phyloP scores from a whole-genome alignment of 2,113 vertebrate genomes.

The Trachemys scripta region DNA sequence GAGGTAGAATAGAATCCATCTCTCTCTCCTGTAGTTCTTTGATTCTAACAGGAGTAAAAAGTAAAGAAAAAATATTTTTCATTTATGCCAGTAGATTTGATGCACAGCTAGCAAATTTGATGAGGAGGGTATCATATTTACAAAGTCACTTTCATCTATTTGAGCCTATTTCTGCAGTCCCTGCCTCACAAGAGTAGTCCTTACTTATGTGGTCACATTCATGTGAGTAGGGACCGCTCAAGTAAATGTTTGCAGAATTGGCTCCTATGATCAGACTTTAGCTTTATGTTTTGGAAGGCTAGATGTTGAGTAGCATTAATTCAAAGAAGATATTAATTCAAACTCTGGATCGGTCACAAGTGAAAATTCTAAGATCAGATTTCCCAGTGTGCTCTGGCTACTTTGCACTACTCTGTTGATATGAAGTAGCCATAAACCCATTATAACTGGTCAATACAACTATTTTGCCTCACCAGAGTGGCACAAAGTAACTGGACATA shows the following conservation, averaged over 20 bases:
- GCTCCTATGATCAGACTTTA: rapidly evolving
- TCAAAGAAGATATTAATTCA: neutral
- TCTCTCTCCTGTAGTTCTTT: slow-evolving; percentile 20
- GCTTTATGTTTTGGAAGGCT: neutral
- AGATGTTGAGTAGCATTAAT: neutral
- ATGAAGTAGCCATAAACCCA: neutral
- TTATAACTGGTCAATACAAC: neutral
- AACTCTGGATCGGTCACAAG: neutral
- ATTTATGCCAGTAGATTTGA: neutral
- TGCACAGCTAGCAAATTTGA: neutral
- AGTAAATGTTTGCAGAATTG: rapidly evolving
- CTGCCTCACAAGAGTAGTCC: neutral
- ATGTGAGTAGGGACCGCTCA: neutral
- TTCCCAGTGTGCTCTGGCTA: neutral
- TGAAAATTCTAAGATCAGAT: neutral
- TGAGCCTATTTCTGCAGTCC: neutral
- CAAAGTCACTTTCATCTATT: neutral
- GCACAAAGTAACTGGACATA: neutral
- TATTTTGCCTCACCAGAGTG: neutral
- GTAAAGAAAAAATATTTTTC: neutral
- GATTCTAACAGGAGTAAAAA: slow-evolving; percentile 35
- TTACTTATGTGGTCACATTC: neutral
- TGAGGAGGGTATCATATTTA: neutral
- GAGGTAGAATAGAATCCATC: slow-evolving; percentile 61
- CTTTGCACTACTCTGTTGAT: neutral